A percentile compares a stretch with the other conserved stretches of the same genome.
Evolutionary conservation across 37 sponge, comb jelly and placozoan species (phyloP).

Genomic region (Beroe ovata): DNA sequence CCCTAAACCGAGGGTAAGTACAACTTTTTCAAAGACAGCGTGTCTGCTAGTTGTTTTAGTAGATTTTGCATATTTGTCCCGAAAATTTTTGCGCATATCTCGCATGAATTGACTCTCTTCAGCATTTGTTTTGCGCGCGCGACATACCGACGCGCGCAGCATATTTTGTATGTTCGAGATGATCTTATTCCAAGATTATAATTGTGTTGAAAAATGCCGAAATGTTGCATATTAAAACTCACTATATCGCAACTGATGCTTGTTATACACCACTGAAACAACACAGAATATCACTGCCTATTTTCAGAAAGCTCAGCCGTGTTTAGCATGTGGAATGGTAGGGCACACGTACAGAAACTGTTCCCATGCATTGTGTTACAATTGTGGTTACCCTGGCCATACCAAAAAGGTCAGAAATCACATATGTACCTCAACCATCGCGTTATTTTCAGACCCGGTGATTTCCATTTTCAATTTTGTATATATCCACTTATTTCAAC

Average conservation of each 20-base stretch:
- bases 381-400: conserved; percentile 58
- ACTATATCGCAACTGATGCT: no score
- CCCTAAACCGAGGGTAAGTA: conserved; percentile 45
- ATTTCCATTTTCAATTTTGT: no score
- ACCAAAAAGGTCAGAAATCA: neutral
- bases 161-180: no score
- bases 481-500: no score
- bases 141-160: conserved; percentile 6
- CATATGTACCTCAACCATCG: no score
- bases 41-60: neutral
- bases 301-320: conserved; percentile 50
- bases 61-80: neutral
- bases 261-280: no score
- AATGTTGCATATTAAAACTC: no score
- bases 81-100: neutral
- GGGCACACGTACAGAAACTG: conserved; percentile 21
- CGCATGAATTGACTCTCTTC: neutral
- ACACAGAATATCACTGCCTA: no score
- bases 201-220: no score
- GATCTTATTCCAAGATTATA: no score
- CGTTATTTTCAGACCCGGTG: no score
- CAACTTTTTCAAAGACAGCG: neutral
- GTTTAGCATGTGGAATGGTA: conserved; percentile 23
- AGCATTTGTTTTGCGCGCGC: conserved; percentile 60
- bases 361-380: conserved; percentile 12